These are phyloP conservation scores for Rousettus madagascariensis DNA, from an alignment of 2,797 vertebrate genomes.

Conservation along the genomic window DNA sequence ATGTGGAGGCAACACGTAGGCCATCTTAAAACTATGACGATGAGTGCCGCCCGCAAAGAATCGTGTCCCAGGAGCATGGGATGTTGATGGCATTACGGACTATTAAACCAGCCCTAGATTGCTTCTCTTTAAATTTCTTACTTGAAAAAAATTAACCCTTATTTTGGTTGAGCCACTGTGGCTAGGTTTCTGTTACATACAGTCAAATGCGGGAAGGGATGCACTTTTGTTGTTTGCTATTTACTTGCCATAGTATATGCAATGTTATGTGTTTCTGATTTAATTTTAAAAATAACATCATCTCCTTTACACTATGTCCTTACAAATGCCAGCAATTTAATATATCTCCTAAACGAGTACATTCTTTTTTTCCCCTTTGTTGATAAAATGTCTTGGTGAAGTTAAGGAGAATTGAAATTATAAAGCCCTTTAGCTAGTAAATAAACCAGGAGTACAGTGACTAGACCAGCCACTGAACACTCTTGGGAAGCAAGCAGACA, in stretches of 20 bases:
- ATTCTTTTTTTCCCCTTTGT: neutral
- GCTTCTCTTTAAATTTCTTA: neutral
- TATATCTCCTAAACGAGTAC: neutral
- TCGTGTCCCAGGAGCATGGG: neutral
- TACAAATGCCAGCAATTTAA: neutral
- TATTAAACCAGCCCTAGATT: neutral
- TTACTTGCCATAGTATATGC: neutral
- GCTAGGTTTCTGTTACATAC: neutral
- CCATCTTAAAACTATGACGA: neutral
- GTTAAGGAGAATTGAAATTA: neutral
- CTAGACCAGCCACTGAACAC: conserved; percentile 42
- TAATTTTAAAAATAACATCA: conserved; percentile 7
- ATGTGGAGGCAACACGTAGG: neutral
- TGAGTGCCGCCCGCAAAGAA: neutral
- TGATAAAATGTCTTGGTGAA: conserved; percentile 3
- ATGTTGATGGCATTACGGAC: neutral
- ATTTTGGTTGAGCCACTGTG: neutral
- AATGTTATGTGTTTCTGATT: neutral
- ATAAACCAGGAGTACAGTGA: neutral
- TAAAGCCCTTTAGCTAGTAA: neutral
- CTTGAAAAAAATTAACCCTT: neutral
- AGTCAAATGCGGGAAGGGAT: neutral
- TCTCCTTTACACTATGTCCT: neutral
- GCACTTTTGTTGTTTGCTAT: neutral
- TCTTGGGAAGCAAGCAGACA: conserved; percentile 50